phyloP scores from a whole-genome alignment of 1,140 invertebrate species.

The Branchinecta lynchi region DNA sequence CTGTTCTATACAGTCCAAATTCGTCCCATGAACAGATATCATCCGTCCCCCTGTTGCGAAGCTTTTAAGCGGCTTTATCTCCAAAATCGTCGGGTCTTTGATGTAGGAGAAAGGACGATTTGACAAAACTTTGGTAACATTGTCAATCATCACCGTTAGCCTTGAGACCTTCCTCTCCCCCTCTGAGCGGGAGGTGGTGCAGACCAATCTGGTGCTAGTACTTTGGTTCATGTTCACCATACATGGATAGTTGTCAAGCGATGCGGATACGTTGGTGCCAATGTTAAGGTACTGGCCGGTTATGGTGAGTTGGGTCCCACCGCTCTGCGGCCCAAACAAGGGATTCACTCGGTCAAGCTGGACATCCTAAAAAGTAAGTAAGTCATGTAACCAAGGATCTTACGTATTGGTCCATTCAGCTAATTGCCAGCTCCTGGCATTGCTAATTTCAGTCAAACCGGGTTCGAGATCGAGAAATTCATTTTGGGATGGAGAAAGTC shows the following conservation, averaged over 20 bases:
- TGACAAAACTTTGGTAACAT: conserved; percentile 52
- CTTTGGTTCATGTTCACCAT: conserved; percentile 70
- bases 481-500: too few relatives aligned
- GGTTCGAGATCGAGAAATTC: too few relatives aligned
- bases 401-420: too few relatives aligned
- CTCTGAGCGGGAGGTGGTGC: conserved; percentile 57
- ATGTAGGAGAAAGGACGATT: conserved; percentile 69
- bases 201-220: conserved; percentile 71
- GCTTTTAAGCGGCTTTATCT: conserved; percentile 71
- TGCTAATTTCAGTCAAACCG: too few relatives aligned
- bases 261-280: conserved; percentile 71
- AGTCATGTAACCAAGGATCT: neutral
- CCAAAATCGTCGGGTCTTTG: conserved; percentile 79
- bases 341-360: conserved; percentile 64
- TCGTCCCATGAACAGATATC: conserved; percentile 79
- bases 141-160: conserved; percentile 64
- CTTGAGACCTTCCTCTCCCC: conserved; percentile 36
- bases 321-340: conserved; percentile 71
- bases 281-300: conserved; percentile 83
- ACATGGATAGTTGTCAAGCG: conserved; percentile 74
- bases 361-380: conserved; percentile 40
- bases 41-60: conserved; percentile 81
- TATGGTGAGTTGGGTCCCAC: conserved; percentile 80
- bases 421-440: too few relatives aligned
- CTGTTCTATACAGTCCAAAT: conserved; percentile 77